Conservation (phyloP, 2,797 vertebrate species). For the Macropodus opercularis region DNA sequence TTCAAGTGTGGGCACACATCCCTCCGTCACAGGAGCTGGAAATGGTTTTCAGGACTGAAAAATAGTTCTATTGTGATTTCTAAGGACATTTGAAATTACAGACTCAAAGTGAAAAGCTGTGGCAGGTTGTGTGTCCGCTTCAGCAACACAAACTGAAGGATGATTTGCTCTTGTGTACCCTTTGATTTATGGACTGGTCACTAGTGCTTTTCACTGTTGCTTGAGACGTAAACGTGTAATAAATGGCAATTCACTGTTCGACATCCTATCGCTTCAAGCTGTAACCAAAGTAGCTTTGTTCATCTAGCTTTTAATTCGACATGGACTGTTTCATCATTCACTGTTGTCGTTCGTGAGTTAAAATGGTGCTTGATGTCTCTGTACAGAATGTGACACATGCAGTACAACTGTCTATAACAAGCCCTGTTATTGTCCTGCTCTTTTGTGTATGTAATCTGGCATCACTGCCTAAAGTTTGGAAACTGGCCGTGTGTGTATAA, state of each 20-base stretch:
- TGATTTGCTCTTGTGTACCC: conserved; percentile 40
- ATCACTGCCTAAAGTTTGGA: conserved; percentile 34
- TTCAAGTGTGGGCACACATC: conserved; percentile 14
- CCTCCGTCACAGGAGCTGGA: conserved; percentile 18
- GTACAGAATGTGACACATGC: conserved; percentile 62
- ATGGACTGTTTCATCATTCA: conserved; percentile 44
- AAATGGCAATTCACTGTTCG: conserved; percentile 46
- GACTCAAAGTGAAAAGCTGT: conserved; percentile 16
- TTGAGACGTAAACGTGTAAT: conserved; percentile 56
- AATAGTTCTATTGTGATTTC: conserved; percentile 24
- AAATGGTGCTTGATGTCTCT: conserved; percentile 60
- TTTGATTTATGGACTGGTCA: conserved; percentile 43
- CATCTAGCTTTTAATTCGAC: conserved; percentile 44
- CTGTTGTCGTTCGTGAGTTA: conserved; percentile 51
- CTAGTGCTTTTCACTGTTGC: conserved; percentile 46
- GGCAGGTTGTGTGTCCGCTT: conserved; percentile 19
- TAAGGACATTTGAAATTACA: conserved; percentile 39
- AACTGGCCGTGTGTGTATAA: conserved; percentile 53
- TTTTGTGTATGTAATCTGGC: conserved; percentile 56
- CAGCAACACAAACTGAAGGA: conserved; percentile 18
- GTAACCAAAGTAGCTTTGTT: conserved; percentile 63
- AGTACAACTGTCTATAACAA: conserved; percentile 49
- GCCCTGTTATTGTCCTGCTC: conserved; percentile 26
- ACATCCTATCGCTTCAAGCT: conserved; percentile 58
- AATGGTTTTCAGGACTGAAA: conserved; percentile 23